Evolutionary conservation across 2,888 invertebrate genomes (phyloP).

Genomic region (Plebejus melissa): DNA sequence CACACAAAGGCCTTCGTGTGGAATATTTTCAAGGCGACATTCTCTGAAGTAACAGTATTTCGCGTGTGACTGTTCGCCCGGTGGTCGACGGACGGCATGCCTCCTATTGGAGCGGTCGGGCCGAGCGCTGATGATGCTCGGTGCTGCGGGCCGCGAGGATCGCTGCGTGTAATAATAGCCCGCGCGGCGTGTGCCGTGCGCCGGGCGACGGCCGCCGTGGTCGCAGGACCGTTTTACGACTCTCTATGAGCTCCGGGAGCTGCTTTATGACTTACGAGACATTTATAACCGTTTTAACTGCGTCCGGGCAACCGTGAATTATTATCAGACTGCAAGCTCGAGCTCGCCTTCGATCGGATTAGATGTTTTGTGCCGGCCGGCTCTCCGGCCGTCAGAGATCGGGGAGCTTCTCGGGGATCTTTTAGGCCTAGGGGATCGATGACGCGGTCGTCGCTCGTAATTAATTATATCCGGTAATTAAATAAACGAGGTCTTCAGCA

Average conservation of each 20-base stretch:
- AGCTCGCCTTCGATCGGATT: neutral
- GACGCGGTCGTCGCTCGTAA: neutral
- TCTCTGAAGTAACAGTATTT: neutral
- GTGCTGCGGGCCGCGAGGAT: neutral
- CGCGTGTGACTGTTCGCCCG: neutral
- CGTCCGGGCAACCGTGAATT: neutral
- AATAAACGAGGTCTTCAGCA: neutral
- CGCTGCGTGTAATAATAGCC: neutral
- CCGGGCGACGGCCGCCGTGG: neutral
- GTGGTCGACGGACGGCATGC: neutral
- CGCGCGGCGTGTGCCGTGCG: neutral
- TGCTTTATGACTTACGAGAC: slow-evolving; percentile 5
- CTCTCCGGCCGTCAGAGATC: neutral
- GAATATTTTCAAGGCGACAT: neutral
- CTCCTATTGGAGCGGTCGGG: neutral
- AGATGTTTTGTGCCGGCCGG: neutral
- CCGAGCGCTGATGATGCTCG: neutral
- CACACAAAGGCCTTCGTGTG: neutral
- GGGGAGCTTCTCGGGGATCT: neutral
- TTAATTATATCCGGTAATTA: slow-evolving; percentile 25
- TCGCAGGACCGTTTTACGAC: slow-evolving; percentile 1
- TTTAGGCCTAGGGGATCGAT: no score
- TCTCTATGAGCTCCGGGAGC: neutral
- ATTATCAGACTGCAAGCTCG: neutral
- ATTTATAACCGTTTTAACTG: neutral